These are phyloP conservation scores for Drosophila santomea DNA, from an alignment of 1,140 invertebrate genomes.

Conservation along the genomic window DNA sequence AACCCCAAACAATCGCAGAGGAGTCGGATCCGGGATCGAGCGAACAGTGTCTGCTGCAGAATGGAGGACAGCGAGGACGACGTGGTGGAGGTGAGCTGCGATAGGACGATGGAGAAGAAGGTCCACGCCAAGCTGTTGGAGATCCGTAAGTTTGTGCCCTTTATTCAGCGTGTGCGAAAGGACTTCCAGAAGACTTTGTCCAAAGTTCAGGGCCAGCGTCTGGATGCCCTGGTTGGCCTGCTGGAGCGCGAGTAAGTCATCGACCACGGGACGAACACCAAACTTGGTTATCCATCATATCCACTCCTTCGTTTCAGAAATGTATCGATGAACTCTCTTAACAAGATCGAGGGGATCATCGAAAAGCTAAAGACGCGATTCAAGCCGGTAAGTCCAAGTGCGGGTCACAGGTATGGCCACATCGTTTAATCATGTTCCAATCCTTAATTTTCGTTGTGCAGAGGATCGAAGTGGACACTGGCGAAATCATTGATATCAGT, in stretches of 20 bases:
- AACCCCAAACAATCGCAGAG: not conserved
- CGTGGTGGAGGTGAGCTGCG: not conserved
- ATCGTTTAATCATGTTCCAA: not conserved
- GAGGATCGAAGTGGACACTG: not conserved
- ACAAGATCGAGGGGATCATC: constrained; percentile 49
- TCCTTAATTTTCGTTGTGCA: not conserved
- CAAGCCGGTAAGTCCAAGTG: constrained; percentile 31
- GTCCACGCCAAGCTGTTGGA: constrained; percentile 16
- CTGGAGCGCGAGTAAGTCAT: constrained; percentile 50
- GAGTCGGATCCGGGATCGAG: not conserved
- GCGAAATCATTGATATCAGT: constrained; percentile 11
- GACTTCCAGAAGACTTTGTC: constrained; percentile 16
- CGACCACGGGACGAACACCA: too few species aligned
- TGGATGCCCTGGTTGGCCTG: constrained; percentile 25
- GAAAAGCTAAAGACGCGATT: constrained; percentile 50
- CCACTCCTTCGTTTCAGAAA: not conserved
- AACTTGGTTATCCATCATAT: not conserved
- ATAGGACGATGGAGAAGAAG: not conserved
- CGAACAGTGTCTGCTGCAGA: not conserved
- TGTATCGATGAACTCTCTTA: constrained; percentile 8
- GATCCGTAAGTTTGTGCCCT: constrained; percentile 36
- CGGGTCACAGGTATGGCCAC: not conserved
- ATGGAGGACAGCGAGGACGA: constrained; percentile 28
- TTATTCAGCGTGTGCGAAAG: constrained; percentile 34
- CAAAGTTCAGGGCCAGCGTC: constrained; percentile 20